Evolutionary conservation across 1,140 invertebrate species (phyloP), one percentile per base, ranked within the genome.

Genomic region (Drosophila orosa): DNA sequence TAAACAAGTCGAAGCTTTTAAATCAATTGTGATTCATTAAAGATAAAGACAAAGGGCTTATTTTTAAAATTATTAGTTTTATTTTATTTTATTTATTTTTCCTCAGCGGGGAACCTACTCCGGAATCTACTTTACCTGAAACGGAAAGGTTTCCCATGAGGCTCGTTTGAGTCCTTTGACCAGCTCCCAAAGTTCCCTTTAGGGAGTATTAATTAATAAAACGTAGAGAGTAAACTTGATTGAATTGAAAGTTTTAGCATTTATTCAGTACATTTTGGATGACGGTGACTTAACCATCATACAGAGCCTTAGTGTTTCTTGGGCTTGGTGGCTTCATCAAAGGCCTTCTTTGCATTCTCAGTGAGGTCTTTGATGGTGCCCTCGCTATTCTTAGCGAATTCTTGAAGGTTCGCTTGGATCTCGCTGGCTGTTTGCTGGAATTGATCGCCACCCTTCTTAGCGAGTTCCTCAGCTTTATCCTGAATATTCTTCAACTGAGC

Each of bases 401-500:
- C 19, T 7, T 52, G 7, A 8, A 22, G 0, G 0, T 33, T 33
- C 0, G 0, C 0, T 15, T 22, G 1, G 1, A 52, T 0, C 0
- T 9, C 17, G 22, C 0, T 17, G 3, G 19, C 3, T 2, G 7
- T 0, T 5, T 22, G 1, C 4, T 15, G 0, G 6, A 22, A 15
- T 15, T 33, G 6, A 0, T 33, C 29, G 48, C 12, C 12, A 15
- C 17, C 7, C 29, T 8, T 8, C 12, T 33, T 33, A 4, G 5
- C 0, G 0, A 52, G 13, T 0, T 15, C 13, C 29, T 5, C 1
- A 9, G 2, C 2, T 0, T 35, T 0, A 0, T 8, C 8, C 29
- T 52, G 0, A 15, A 22, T 1, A 3, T 5, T 8, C 13, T n/a
- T 17, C 2, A 48, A 0, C n/a, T 7, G 1, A n/a, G 8, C n/a